These are phyloP conservation scores for Agrotis exclamationis DNA, from an alignment of 2,888 invertebrate species.

Conservation along the genomic window DNA sequence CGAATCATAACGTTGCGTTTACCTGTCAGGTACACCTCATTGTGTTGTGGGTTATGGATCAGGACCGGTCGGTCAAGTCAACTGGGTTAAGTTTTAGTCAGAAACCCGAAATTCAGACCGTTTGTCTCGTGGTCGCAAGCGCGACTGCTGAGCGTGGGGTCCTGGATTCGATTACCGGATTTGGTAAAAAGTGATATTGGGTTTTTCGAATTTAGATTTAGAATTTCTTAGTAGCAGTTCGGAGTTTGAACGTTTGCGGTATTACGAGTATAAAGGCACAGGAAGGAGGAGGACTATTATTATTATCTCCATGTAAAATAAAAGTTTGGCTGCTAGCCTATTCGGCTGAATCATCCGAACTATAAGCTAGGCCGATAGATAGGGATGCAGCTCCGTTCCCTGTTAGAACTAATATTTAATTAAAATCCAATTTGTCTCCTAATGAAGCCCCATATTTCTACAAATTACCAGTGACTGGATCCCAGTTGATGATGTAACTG, in stretches of 20 bases:
- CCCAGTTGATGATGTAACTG: slow-evolving; percentile 96
- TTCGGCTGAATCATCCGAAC: neutral
- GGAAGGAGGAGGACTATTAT: too few relatives aligned
- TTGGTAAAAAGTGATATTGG: too few relatives aligned
- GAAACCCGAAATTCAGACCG: neutral
- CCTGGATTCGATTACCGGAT: too few relatives aligned
- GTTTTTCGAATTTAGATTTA: too few relatives aligned
- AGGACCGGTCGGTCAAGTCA: neutral
- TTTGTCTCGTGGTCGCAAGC: too few relatives aligned
- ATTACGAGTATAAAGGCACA: too few relatives aligned
- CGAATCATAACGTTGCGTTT: slow-evolving; percentile 93
- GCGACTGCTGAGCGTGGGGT: too few relatives aligned
- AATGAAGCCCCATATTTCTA: neutral
- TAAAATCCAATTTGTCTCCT: neutral
- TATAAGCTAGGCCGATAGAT: neutral
- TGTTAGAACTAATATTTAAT: neutral
- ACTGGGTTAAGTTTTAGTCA: neutral
- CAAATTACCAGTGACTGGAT: slow-evolving; percentile 92
- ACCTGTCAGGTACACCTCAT: slow-evolving; percentile 81
- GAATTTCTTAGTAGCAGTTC: too few relatives aligned
- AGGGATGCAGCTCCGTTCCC: neutral
- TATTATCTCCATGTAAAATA: neutral
- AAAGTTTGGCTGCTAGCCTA: too few relatives aligned
- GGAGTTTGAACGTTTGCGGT: too few relatives aligned
- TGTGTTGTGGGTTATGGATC: neutral